A percentile compares a stretch with the other conserved stretches of the same genome.
Conservation (phyloP, 2,888 invertebrate genomes). For the Zelleria hepariella region DNA sequence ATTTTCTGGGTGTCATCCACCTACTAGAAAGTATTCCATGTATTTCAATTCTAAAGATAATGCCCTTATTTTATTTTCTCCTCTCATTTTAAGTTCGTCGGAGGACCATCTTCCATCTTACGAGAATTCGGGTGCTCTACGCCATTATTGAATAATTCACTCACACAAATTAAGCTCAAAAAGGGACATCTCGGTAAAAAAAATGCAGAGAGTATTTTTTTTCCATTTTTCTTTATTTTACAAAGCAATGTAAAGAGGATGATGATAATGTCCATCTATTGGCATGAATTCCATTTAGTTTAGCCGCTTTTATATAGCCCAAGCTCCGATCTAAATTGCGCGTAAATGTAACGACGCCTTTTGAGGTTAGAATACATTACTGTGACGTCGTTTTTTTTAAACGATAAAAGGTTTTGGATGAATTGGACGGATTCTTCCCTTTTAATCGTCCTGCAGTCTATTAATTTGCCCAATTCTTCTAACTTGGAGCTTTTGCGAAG, state of each 20-base stretch:
- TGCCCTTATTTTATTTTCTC: too few species aligned
- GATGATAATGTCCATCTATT: slow-evolving; percentile 21
- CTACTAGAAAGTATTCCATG: too few species aligned
- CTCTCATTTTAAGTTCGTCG: too few species aligned
- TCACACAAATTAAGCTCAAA: not conserved
- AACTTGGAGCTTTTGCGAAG: too few species aligned
- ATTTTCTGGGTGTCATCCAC: too few species aligned
- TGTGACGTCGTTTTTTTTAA: not conserved
- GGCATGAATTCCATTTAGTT: slow-evolving; percentile 40
- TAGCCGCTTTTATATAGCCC: slow-evolving; percentile 36
- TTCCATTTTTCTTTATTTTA: not conserved
- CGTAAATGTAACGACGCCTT: slow-evolving; percentile 41
- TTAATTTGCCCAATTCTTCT: not conserved
- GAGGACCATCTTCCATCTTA: too few species aligned
- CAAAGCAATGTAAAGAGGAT: not conserved
- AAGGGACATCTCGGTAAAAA: not conserved
- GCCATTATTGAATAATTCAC: not conserved
- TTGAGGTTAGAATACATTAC: not conserved
- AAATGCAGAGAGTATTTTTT: not conserved
- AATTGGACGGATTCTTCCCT: not conserved
- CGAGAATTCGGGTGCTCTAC: not conserved
- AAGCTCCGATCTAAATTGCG: slow-evolving; percentile 43
- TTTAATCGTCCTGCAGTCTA: not conserved
- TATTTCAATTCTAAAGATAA: too few species aligned
- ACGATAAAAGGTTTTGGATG: not conserved